Evolutionary conservation across 1,140 invertebrate species (phyloP), one percentile per base, ranked within the genome.

Genomic region (Hirudo medicinalis): DNA sequence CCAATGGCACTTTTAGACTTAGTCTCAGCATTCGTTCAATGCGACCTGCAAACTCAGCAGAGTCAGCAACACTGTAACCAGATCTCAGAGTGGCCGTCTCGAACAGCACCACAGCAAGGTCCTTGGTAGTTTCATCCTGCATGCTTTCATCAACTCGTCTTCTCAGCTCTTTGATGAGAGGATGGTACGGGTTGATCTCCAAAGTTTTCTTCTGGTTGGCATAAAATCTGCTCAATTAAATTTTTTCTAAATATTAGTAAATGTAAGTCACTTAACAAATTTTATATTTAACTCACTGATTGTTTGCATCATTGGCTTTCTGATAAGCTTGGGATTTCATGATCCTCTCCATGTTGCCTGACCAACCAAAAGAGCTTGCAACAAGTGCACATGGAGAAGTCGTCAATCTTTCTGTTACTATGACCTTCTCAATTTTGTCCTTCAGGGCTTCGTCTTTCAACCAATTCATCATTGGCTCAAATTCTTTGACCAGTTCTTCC

Each of bases 321-420:
- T 95, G 92, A 83, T 98, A 96, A 25, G 96, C 94, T 82, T 99
- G 97, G 17, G 92, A 93, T 74, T 92, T 85, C 70, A 94, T 94
- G 67, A 99, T 86, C 70, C 95, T 86, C 82, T 99, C 96, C 96
- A 99, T 99, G 80, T 99, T 99, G 72, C 94, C 96, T 76, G 94
- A 97, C 94, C 93, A 83, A 71, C 94, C 94, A 81, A 94, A 98
- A 84, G 92, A 90, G 73, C 89, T 90, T 60, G 95, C 94, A n/a
- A 97, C 92, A 43, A 99, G 83, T 40, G 94, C 96, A 83, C 92
- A 97, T 0, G 96, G 94, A 3, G 96, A 97, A 72, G 88, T 88
- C 57, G 89, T 88, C 25, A 99, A 83, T 75, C 96, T 86, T 77
- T 96, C 91, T 6, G 94, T 97, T 8, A 99, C 85, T 55, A 86